A percentile compares a stretch with the other conserved stretches of the same genome.
phyloP scores from a whole-genome alignment of 2,888 invertebrate species.

The Deilephila elpenor region DNA sequence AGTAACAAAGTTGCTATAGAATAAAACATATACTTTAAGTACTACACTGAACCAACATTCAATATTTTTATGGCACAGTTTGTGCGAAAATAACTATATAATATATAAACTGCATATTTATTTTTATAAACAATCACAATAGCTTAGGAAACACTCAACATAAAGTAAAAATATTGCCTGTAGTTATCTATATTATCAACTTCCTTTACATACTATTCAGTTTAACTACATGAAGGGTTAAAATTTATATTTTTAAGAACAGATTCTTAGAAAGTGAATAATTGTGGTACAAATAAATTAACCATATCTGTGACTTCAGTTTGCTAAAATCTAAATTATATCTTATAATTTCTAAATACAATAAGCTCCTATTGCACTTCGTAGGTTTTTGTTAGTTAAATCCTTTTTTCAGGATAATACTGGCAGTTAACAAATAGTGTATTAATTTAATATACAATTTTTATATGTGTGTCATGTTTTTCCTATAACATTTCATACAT shows the following conservation, averaged over 20 bases:
- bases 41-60: slow-evolving; percentile 31
- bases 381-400: slow-evolving; percentile 28
- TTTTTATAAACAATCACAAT: not conserved
- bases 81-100: slow-evolving; percentile 18
- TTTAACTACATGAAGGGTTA: not conserved
- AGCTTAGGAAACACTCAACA: slow-evolving; percentile 9
- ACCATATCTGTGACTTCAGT: slow-evolving; percentile 16
- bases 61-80: slow-evolving; percentile 35
- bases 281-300: not conserved
- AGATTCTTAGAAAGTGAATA: not conserved
- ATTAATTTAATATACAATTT: slow-evolving; percentile 27
- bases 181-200: not conserved
- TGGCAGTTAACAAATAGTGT: slow-evolving; percentile 42
- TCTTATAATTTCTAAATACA: slow-evolving; percentile 35
- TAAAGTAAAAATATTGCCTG: not conserved
- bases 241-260: not conserved
- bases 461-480: slow-evolving; percentile 54
- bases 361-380: slow-evolving; percentile 46
- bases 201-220: not conserved
- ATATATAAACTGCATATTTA: slow-evolving; percentile 2
- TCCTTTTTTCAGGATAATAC: slow-evolving; percentile 39
- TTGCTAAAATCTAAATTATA: slow-evolving; percentile 22
- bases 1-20: not conserved
- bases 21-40: slow-evolving; percentile 33
- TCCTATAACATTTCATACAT: slow-evolving; percentile 30